phyloP scores from a whole-genome alignment of 1,140 invertebrate species.

The Maniola jurtina region DNA sequence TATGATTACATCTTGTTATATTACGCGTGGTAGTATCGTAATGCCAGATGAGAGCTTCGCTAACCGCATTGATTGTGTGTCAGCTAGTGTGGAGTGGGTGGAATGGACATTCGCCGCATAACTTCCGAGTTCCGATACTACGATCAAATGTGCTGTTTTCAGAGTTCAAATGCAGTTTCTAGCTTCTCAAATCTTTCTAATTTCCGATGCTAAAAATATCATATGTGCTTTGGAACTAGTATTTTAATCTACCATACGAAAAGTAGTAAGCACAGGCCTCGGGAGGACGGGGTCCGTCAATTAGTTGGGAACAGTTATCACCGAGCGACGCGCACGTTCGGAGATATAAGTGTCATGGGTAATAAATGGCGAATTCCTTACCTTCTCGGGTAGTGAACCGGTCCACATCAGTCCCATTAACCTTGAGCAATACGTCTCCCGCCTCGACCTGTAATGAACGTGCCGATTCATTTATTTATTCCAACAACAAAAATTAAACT shows the following conservation, averaged over 20 bases:
- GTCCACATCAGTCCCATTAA: conserved; percentile 95
- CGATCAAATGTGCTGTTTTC: too few relatives aligned
- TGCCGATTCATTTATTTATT: conserved; percentile 44
- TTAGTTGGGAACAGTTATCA: conserved; percentile 34
- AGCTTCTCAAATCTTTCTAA: too few relatives aligned
- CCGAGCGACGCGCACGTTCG: conserved; percentile 17
- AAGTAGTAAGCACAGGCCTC: too few relatives aligned
- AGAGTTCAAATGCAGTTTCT: too few relatives aligned
- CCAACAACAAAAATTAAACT: conserved; percentile 14
- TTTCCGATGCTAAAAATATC: too few relatives aligned
- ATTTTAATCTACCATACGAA: neutral
- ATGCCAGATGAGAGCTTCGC: too few relatives aligned
- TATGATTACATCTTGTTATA: too few relatives aligned
- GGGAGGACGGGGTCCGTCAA: conserved; percentile 16
- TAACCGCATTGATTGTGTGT: neutral
- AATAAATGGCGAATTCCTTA: conserved; percentile 74
- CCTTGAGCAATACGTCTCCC: conserved; percentile 94
- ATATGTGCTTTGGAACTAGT: neutral
- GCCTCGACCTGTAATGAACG: conserved; percentile 89
- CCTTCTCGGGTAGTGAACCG: conserved; percentile 94
- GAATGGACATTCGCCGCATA: too few relatives aligned
- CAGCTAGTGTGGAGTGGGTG: too few relatives aligned
- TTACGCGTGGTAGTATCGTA: too few relatives aligned
- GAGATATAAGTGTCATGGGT: conserved; percentile 44
- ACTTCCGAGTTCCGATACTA: too few relatives aligned